Percentiles rank a stretch among this genome's conserved stretches.
These are phyloP conservation scores for Trissolcus basalis DNA, from an alignment of 1,140 invertebrate genomes.

Conservation along the genomic window DNA sequence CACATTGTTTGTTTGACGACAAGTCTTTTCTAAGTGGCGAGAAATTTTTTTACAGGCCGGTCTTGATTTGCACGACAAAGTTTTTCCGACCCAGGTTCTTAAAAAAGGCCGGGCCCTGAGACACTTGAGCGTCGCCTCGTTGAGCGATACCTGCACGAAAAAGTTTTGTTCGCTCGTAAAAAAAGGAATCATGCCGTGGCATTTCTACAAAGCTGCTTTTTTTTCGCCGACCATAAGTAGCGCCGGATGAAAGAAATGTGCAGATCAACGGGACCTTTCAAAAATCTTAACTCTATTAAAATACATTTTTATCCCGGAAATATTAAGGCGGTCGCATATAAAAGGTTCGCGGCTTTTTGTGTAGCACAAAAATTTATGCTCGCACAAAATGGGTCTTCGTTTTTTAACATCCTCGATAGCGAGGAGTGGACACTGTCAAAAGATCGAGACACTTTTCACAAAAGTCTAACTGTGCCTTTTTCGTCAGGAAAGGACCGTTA, in stretches of 20 bases:
- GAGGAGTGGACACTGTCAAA: too few species aligned
- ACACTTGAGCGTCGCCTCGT: conserved; percentile 32
- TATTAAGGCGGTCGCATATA: conserved; percentile 4
- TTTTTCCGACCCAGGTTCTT: conserved; percentile 20
- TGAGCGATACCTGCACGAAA: conserved; percentile 27
- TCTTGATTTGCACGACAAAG: conserved; percentile 37
- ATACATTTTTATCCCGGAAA: conserved; percentile 34
- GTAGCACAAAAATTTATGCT: not conserved
- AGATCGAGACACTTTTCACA: too few species aligned
- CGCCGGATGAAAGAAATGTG: conserved; percentile 30
- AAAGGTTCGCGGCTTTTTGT: not conserved
- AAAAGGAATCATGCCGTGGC: conserved; percentile 39
- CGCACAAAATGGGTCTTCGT: not conserved
- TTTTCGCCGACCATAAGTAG: conserved; percentile 38
- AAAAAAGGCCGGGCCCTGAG: conserved; percentile 14
- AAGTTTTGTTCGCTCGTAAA: conserved; percentile 43
- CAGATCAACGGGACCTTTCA: conserved; percentile 47
- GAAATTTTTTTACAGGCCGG: conserved; percentile 26
- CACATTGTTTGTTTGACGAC: conserved; percentile 23
- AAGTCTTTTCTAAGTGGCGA: not conserved
- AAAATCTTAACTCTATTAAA: conserved; percentile 48
- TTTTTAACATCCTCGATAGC: not conserved
- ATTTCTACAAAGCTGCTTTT: conserved; percentile 41
- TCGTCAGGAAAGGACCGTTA: not conserved
- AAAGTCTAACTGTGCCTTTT: too few species aligned